Conservation (phyloP, 1,140 invertebrate species). For the Tetraneura akinire region DNA sequence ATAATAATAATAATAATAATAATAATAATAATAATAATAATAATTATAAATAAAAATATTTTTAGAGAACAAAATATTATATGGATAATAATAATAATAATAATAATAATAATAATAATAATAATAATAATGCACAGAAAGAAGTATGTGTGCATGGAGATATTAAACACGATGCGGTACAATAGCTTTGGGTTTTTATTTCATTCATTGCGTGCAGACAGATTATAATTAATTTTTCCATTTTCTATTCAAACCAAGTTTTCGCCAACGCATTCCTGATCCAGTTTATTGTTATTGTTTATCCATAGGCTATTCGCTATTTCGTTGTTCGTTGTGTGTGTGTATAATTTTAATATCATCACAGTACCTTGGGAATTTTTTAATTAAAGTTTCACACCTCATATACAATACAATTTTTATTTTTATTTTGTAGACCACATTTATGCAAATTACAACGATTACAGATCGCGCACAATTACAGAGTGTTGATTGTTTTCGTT, state of each 20-base stretch:
- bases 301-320: slow-evolving; percentile 15
- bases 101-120: too few relatives aligned
- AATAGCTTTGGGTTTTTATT: neutral
- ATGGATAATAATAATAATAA: too few relatives aligned
- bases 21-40: too few relatives aligned
- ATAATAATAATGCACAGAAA: too few relatives aligned
- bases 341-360: slow-evolving; percentile 19
- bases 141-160: neutral
- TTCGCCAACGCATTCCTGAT: slow-evolving; percentile 47
- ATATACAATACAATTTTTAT: neutral
- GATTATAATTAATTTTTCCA: slow-evolving; percentile 17
- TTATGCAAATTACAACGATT: slow-evolving; percentile 36
- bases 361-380: slow-evolving; percentile 44
- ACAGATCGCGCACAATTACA: slow-evolving; percentile 9
- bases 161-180: neutral
- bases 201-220: neutral
- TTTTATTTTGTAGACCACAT: neutral
- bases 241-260: slow-evolving; percentile 44
- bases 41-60: too few relatives aligned
- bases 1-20: too few relatives aligned
- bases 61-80: too few relatives aligned
- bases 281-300: slow-evolving; percentile 46
- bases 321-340: neutral
- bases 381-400: slow-evolving; percentile 39
- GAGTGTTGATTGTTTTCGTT: slow-evolving; percentile 26